These are phyloP conservation scores for Marmota monax DNA, from an alignment of 2,113 vertebrate species.

Conservation along the genomic window DNA sequence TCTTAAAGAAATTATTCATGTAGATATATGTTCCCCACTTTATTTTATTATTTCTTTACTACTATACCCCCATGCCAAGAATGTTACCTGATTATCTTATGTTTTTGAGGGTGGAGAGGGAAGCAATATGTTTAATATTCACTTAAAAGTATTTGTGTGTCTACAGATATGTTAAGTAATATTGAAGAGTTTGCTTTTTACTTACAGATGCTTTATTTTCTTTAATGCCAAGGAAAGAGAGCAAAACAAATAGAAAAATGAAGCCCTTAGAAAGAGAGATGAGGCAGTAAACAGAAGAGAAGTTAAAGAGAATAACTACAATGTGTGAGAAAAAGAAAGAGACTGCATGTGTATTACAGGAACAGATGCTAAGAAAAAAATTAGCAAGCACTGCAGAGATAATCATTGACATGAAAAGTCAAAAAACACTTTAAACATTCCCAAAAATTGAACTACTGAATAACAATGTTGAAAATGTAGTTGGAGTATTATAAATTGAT, in stretches of 20 bases:
- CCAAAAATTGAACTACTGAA: not conserved
- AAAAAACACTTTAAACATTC: not conserved
- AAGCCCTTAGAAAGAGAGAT: not conserved
- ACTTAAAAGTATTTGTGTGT: too few species aligned
- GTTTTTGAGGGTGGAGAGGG: too few species aligned
- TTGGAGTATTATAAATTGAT: not conserved
- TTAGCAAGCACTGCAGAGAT: not conserved
- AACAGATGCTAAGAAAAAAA: not conserved
- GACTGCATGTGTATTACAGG: not conserved
- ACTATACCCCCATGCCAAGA: too few species aligned
- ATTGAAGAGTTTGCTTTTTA: too few species aligned
- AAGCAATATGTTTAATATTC: too few species aligned
- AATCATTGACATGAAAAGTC: not conserved
- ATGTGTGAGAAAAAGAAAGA: not conserved
- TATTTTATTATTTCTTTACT: too few species aligned
- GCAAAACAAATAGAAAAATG: not conserved
- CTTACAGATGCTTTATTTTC: not conserved
- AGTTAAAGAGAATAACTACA: not conserved
- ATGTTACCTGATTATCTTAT: too few species aligned
- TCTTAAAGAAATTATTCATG: too few species aligned
- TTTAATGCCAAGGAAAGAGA: not conserved
- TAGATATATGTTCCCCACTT: too few species aligned
- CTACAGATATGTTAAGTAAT: too few species aligned
- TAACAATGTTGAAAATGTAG: not conserved
- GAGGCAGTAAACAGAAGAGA: not conserved